Base-by-base conservation (phyloP, 2,797 vertebrate species). In the Platalea minor region DNA sequence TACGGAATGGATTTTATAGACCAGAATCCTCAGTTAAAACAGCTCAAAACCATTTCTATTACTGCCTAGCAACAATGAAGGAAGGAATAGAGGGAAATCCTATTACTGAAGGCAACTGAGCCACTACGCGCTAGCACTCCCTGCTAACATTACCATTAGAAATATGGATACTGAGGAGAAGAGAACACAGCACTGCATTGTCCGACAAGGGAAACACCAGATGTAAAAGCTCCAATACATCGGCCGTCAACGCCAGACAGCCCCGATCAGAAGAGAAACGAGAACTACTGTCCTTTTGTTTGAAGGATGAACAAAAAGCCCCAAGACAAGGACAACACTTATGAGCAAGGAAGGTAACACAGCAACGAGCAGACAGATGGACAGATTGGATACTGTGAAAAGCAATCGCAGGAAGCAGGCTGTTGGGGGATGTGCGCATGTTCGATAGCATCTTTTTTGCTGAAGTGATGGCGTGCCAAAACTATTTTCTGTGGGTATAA, bases 381-480 rank as follows among this genome's bases (percentile, higher is more conserved):
- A 98, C 98, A 98, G 85, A 94, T 26, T 41, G 97, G 96, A 97
- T 56, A 64, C 95, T 35, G 96, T 85, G 97, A 87, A 96, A 91
- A 96, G 97, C 96, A 95, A 88, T 81, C 95, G 93, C 96, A 94
- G 95, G 91, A 74, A 97, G 97, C 97, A 97, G 95, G 92, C 96
- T 96, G 93, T 6, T 93, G 97, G 97, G 96, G 97, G 97, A 98
- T 97, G 96, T 97, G 98, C 96, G 96, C 98, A 97, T 97, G 98
- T 96, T 97, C 95, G 18, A 96, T 69, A 97, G 97, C 97, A 97
- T 97, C 97, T 95, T 89, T 97, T 93, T 57, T 94, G 96, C 97
- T 97, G 98, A 97, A 98, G 97, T 89, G 98, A 99, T 98, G 99
- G 98, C 97, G 98, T 97, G 98, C 94, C 98, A 97, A 97, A 98